Base-by-base conservation (phyloP, 1,140 invertebrate genomes). In the Neodiprion lecontei region DNA sequence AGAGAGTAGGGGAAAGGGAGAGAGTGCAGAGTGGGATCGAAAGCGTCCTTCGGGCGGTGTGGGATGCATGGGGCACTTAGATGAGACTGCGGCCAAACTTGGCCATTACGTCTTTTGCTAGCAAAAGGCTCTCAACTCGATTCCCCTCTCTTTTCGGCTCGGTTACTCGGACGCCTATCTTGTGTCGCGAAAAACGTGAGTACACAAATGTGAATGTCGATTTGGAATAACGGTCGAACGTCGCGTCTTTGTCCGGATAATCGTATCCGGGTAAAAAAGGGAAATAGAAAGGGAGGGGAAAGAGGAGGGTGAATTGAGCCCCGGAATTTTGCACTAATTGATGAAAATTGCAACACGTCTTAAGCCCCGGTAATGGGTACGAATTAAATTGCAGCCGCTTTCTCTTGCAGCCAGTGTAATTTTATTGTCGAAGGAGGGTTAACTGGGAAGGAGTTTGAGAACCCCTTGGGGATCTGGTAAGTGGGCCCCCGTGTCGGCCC, bases 71-170 rank as follows among this genome's bases (percentile, higher is more conserved):
- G 78, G 75, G 78, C 79, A 82, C 83, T 83, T 84, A 84, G 83
- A 82, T 74, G 76, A 78, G 79, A 80, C 79, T 78, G 79, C 81
- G 80, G 82, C 82, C 81, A 84, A 85, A 85, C 83, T 85, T 85
- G 78, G 80, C 84, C 82, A 85, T 84, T 84, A 83, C 82, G 81
- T 82, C 82, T 82, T 82, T 77, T 78, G 78, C 79, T 77, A 80
- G 77, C 80, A 82, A 79, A 79, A 77, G 28, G 79, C 80, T 82
- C 78, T 82, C 81, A 80, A 77, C 79, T 76, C 73, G 79, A 85
- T 82, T 79, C 82, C 79, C 72, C 73, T 79, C 77, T 28, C 71
- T 61, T 47, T 70, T 66, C 61, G 66, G 40, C 48, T 70, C 40
- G 14, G 47, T 71, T 48, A 14, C 68, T 8, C 77, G 75, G 78